These are phyloP conservation scores for Eremobia ochroleuca DNA, from an alignment of 2,888 invertebrate genomes.

Conservation along the genomic window DNA sequence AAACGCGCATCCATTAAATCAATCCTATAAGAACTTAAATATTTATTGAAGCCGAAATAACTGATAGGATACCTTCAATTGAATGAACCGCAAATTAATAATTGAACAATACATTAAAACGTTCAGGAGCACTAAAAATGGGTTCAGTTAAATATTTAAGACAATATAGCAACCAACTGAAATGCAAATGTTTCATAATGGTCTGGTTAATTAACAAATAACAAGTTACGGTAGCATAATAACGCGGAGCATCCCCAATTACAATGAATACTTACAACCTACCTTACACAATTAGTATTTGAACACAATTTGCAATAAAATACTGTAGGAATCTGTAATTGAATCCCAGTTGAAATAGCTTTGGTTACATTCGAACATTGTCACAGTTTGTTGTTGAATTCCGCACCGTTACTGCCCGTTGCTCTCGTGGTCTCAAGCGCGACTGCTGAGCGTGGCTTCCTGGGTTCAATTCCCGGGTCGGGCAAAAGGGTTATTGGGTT, in stretches of 20 bases:
- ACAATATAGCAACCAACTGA: slow-evolving; percentile 28
- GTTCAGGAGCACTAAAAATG: slow-evolving; percentile 40
- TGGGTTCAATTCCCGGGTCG: too few relatives aligned
- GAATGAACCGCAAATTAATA: slow-evolving; percentile 55
- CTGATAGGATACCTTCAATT: slow-evolving; percentile 40
- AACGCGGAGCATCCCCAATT: not conserved
- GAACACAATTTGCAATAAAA: slow-evolving; percentile 14
- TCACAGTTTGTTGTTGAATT: not conserved
- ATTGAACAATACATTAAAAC: slow-evolving; percentile 45
- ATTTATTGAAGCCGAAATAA: slow-evolving; percentile 43
- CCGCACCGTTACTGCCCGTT: not conserved
- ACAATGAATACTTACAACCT: slow-evolving; percentile 1
- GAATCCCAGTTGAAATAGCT: slow-evolving; percentile 14
- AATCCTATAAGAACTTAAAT: slow-evolving; percentile 25
- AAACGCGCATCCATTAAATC: slow-evolving; percentile 27
- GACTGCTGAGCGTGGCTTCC: too few relatives aligned
- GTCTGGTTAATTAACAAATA: slow-evolving; percentile 28
- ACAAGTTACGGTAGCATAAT: not conserved
- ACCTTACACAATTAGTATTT: slow-evolving; percentile 31
- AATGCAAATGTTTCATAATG: slow-evolving; percentile 34
- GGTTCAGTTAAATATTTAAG: slow-evolving; percentile 56
- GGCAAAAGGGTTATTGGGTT: too few relatives aligned
- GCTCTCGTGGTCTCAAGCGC: too few relatives aligned
- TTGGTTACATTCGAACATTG: slow-evolving; percentile 1
- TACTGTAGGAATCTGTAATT: slow-evolving; percentile 13